Evolutionary conservation across 2,113 vertebrate species (phyloP).

Genomic region (Ctenodactylus gundi): DNA sequence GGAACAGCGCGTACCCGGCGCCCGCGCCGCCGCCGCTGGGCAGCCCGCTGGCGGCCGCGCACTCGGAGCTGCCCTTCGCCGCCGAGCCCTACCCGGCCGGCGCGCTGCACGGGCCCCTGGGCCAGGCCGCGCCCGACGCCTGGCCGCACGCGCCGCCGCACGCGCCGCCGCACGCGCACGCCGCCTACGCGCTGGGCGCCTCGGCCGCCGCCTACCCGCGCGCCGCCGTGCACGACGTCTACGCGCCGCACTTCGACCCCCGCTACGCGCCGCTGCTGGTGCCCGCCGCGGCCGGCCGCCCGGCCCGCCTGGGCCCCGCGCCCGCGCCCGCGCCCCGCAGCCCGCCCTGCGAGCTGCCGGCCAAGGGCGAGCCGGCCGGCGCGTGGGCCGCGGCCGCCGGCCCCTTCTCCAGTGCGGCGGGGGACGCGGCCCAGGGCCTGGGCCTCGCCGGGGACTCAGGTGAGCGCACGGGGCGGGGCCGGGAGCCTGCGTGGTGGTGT

Average conservation of each 20-base stretch:
- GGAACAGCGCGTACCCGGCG: conserved; percentile 97
- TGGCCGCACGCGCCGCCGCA: conserved; percentile 94
- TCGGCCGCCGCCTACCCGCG: conserved; percentile 91
- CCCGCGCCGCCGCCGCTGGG: conserved; percentile 83
- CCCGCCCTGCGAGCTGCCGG: conserved; percentile 92
- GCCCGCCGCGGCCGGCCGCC: conserved; percentile 89
- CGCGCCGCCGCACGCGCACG: conserved; percentile 89
- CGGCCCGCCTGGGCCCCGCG: conserved; percentile 89
- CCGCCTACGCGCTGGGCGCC: conserved; percentile 90
- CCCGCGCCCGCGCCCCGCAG: conserved; percentile 86
- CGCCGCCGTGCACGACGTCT: conserved; percentile 92
- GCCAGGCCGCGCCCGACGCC: conserved; percentile 91
- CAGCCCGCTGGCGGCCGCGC: conserved; percentile 85
- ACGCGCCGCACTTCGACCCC: conserved; percentile 93
- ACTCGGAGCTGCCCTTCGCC: conserved; percentile 92
- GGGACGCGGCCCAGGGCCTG: conserved; percentile 90
- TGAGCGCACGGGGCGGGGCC: conserved; percentile 77
- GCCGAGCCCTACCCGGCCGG: conserved; percentile 91
- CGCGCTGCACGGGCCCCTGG: conserved; percentile 94
- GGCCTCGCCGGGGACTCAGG: conserved; percentile 95
- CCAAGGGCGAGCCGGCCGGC: conserved; percentile 86
- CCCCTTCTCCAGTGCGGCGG: conserved; percentile 87
- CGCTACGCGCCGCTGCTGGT: conserved; percentile 94
- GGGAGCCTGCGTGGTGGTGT: neutral
- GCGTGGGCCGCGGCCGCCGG: conserved; percentile 88